These are phyloP conservation scores for Periophthalmus modestus DNA, from an alignment of 2,113 vertebrate species.

Conservation along the genomic window DNA sequence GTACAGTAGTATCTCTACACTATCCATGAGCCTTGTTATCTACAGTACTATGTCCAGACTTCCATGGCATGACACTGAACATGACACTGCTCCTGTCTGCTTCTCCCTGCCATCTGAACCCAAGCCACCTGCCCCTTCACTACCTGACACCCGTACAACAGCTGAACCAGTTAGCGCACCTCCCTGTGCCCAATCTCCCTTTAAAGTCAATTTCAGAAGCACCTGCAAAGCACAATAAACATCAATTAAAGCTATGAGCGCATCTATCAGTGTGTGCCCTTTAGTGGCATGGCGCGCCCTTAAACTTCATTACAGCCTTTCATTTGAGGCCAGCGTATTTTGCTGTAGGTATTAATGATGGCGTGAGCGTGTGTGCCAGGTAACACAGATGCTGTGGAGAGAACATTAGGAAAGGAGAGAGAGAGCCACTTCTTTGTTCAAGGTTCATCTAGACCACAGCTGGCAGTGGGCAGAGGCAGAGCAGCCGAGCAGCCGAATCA, in stretches of 20 bases:
- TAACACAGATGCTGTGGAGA: conserved; percentile 64
- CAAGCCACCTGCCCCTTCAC: conserved; percentile 64
- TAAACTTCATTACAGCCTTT: conserved; percentile 67
- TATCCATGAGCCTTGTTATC: conserved; percentile 56
- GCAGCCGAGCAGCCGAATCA: conserved; percentile 58
- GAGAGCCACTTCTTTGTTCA: conserved; percentile 64
- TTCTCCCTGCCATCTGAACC: conserved; percentile 68
- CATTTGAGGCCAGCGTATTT: conserved; percentile 57
- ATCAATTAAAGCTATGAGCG: conserved; percentile 65
- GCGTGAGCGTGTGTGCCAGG: conserved; percentile 40
- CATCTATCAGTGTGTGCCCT: conserved; percentile 55
- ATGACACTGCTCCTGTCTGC: conserved; percentile 68
- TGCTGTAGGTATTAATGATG: conserved; percentile 64
- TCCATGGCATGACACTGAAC: conserved; percentile 64
- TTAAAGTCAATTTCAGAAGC: conserved; percentile 62
- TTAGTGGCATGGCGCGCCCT: conserved; percentile 53
- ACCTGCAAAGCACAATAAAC: conserved; percentile 60
- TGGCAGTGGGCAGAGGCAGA: conserved; percentile 57
- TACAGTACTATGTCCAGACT: conserved; percentile 62
- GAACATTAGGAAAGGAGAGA: conserved; percentile 56
- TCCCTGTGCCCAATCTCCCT: conserved; percentile 53
- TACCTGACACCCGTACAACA: conserved; percentile 52
- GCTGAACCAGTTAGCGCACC: conserved; percentile 50
- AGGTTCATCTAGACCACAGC: conserved; percentile 65
- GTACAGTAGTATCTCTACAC: conserved; percentile 57